phyloP scores from a whole-genome alignment of 2,888 invertebrate genomes.

The Hofmannophila pseudospretella region DNA sequence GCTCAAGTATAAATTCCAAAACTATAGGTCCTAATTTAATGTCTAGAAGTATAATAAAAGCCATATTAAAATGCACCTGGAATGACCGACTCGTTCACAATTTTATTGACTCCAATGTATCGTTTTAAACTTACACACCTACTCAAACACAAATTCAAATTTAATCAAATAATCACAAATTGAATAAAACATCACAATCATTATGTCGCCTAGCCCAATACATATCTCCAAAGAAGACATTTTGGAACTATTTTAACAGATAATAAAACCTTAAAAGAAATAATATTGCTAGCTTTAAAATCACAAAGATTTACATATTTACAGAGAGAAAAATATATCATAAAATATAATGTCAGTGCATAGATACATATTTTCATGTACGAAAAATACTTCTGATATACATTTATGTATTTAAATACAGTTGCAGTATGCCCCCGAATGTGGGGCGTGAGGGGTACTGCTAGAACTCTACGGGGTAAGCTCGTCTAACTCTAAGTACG shows the following conservation, averaged over 20 bases:
- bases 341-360: slow-evolving; percentile 42
- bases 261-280: slow-evolving; percentile 13
- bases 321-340: slow-evolving; percentile 42
- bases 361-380: slow-evolving; percentile 30
- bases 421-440: too few species aligned
- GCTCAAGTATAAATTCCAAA: background rate
- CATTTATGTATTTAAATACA: slow-evolving; percentile 24
- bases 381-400: slow-evolving; percentile 33
- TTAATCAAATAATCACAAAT: too few species aligned
- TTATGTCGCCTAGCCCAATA: slow-evolving; percentile 4
- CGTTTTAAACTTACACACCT: slow-evolving; percentile 12
- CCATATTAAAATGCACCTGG: slow-evolving; percentile 11
- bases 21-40: background rate
- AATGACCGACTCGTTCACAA: slow-evolving; percentile 14
- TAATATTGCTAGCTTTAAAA: slow-evolving; percentile 37
- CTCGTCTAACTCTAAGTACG: slow-evolving; percentile 30
- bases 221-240: slow-evolving; percentile 3
- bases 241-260: slow-evolving; percentile 9
- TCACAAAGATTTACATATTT: slow-evolving; percentile 62
- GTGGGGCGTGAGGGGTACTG: slow-evolving; percentile 16
- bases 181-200: slow-evolving; percentile 16
- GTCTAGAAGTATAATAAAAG: slow-evolving; percentile 1
- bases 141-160: too few species aligned
- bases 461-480: slow-evolving; percentile 29
- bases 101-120: slow-evolving; percentile 15